A percentile compares a stretch with the other conserved stretches of the same genome.
Conservation (phyloP, 2,888 invertebrate genomes). For the Gerris lacustris region DNA sequence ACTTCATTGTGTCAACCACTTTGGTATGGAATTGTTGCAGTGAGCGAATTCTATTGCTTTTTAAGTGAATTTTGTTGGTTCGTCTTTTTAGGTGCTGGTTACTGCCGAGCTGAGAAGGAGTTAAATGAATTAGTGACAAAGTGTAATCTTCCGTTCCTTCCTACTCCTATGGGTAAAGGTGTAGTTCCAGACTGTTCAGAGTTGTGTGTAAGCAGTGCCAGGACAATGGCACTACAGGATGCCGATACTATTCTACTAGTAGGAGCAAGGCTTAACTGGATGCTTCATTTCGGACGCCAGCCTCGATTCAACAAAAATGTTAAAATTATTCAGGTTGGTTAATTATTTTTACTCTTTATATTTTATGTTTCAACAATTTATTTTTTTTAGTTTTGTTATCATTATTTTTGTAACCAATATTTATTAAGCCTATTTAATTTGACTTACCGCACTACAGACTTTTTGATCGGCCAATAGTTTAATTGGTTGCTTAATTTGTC, state of each 20-base stretch:
- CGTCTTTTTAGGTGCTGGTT: constrained; percentile 56
- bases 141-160: constrained; percentile 74
- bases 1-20: too few species aligned
- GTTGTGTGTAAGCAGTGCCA: constrained; percentile 69
- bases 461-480: too few species aligned
- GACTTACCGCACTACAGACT: too few species aligned
- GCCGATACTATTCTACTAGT: constrained; percentile 79
- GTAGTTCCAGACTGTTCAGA: constrained; percentile 36
- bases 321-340: constrained; percentile 69
- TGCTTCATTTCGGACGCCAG: constrained; percentile 85
- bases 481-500: too few species aligned
- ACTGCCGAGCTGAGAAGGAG: constrained; percentile 61
- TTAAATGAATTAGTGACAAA: constrained; percentile 55
- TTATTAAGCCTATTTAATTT: too few species aligned
- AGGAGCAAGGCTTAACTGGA: constrained; percentile 94
- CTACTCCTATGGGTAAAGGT: constrained; percentile 83
- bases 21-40: too few species aligned
- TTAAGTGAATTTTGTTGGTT: background rate
- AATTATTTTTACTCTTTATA: background rate
- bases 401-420: too few species aligned
- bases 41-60: too few species aligned
- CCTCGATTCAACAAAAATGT: constrained; percentile 73
- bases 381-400: too few species aligned
- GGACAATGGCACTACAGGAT: constrained; percentile 71
- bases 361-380: background rate